Percentiles rank a stretch among this genome's conserved stretches.
Evolutionary conservation across 2,888 invertebrate genomes (phyloP).

Genomic region (Lycia hirtaria): DNA sequence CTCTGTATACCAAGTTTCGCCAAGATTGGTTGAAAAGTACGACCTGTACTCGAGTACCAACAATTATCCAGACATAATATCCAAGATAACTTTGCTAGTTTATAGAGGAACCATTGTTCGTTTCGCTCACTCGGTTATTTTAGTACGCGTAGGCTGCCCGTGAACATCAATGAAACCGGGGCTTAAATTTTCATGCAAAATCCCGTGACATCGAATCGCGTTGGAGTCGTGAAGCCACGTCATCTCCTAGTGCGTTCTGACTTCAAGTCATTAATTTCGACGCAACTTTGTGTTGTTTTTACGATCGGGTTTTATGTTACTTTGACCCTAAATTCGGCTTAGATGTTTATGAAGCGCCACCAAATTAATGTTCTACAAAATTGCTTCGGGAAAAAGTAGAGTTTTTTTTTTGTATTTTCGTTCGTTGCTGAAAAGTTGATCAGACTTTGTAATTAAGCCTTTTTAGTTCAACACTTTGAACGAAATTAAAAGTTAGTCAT

Average conservation of each 20-base stretch:
- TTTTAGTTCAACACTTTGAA: conserved; percentile 29
- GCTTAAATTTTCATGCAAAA: background rate
- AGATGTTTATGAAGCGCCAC: conserved; percentile 57
- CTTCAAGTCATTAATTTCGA: conserved; percentile 57
- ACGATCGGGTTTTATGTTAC: conserved; percentile 60
- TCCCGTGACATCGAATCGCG: background rate
- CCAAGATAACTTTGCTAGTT: no score
- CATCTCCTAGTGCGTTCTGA: conserved; percentile 5
- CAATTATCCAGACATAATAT: no score
- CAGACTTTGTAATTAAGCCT: conserved; percentile 33
- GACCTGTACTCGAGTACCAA: no score
- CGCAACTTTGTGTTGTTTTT: conserved; percentile 60
- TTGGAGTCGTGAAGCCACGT: background rate
- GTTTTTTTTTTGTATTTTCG: conserved; percentile 24
- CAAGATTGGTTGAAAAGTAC: no score
- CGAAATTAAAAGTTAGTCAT: conserved; percentile 28
- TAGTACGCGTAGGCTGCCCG: no score
- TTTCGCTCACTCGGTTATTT: no score
- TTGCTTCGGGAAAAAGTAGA: conserved; percentile 41
- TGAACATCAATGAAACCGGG: no score
- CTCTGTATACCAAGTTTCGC: no score
- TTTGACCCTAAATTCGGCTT: conserved; percentile 56
- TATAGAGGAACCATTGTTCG: no score
- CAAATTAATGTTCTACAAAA: conserved; percentile 57
- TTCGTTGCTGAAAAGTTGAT: conserved; percentile 32